A percentile compares a stretch with the other conserved stretches of the same genome.
These are phyloP conservation scores for Mastomys natalensis DNA, from an alignment of 2,113 vertebrate species.

Conservation along the genomic window DNA sequence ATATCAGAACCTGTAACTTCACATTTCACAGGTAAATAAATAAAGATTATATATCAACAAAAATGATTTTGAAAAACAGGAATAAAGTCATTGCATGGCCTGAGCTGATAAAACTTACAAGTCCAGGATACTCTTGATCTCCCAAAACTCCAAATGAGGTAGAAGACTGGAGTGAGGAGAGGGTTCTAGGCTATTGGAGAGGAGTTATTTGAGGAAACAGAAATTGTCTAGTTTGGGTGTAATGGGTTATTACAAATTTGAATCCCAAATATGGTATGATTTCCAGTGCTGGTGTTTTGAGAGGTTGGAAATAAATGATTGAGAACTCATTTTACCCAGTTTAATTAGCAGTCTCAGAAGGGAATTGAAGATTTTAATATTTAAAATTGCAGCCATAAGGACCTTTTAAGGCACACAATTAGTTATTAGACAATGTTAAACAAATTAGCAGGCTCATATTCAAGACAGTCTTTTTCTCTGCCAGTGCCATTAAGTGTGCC, in stretches of 20 bases:
- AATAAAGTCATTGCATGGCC: neutral
- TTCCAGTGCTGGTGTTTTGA: neutral
- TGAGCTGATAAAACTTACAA: neutral
- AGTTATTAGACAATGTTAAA: conserved; percentile 44
- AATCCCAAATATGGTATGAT: neutral
- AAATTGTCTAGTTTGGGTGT: neutral
- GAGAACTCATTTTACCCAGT: conserved; percentile 43
- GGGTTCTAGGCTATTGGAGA: neutral
- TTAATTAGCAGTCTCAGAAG: conserved; percentile 48
- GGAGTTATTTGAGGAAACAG: neutral
- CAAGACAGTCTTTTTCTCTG: neutral
- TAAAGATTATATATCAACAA: neutral
- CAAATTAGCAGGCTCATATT: conserved; percentile 10
- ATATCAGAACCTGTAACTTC: neutral
- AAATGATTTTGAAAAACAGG: neutral
- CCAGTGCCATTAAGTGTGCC: neutral
- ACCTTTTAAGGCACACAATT: conserved; percentile 5
- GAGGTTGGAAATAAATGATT: conserved; percentile 33
- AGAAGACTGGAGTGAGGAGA: neutral
- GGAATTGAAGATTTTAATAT: conserved; percentile 57
- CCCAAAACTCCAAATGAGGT: neutral
- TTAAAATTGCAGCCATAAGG: conserved; percentile 65
- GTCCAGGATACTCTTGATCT: neutral
- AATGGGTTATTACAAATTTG: neutral
- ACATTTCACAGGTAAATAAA: neutral